Evolutionary conservation across 2,113 vertebrate species (phyloP).

Genomic region (Nothocercus nigrocapillus): DNA sequence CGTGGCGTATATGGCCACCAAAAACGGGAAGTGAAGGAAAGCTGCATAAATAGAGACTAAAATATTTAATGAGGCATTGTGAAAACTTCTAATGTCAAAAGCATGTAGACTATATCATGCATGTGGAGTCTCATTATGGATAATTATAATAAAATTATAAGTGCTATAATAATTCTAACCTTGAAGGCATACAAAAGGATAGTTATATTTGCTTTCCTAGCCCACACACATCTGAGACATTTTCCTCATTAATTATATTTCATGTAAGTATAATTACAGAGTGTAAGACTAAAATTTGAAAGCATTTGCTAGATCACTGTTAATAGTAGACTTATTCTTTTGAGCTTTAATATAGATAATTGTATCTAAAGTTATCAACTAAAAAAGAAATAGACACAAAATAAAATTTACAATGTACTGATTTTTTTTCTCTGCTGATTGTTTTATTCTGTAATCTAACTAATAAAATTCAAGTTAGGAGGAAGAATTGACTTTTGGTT

Average conservation of each 20-base stretch:
- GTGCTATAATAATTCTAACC: conserved; percentile 85
- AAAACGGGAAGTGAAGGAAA: conserved; percentile 68
- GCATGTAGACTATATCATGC: conserved; percentile 82
- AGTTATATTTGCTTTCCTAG: conserved; percentile 75
- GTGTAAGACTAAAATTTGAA: conserved; percentile 60
- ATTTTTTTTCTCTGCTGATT: conserved; percentile 21
- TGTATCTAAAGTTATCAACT: conserved; percentile 37
- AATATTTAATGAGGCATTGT: conserved; percentile 87
- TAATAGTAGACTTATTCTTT: conserved; percentile 46
- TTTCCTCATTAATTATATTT: conserved; percentile 82
- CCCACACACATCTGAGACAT: conserved; percentile 75
- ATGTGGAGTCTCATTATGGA: conserved; percentile 87
- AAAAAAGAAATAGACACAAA: conserved; percentile 33
- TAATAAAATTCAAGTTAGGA: conserved; percentile 46
- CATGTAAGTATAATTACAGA: conserved; percentile 74
- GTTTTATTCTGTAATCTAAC: conserved; percentile 65
- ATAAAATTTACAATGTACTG: neutral
- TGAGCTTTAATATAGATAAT: conserved; percentile 49
- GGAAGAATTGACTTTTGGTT: neutral
- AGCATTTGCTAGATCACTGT: conserved; percentile 40
- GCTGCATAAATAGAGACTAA: conserved; percentile 84
- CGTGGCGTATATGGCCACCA: conserved; percentile 56
- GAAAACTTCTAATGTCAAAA: conserved; percentile 81
- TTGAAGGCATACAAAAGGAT: conserved; percentile 82
- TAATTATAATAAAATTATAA: conserved; percentile 90